Conservation (phyloP, 2,797 vertebrate genomes). For the Anas georgica region DNA sequence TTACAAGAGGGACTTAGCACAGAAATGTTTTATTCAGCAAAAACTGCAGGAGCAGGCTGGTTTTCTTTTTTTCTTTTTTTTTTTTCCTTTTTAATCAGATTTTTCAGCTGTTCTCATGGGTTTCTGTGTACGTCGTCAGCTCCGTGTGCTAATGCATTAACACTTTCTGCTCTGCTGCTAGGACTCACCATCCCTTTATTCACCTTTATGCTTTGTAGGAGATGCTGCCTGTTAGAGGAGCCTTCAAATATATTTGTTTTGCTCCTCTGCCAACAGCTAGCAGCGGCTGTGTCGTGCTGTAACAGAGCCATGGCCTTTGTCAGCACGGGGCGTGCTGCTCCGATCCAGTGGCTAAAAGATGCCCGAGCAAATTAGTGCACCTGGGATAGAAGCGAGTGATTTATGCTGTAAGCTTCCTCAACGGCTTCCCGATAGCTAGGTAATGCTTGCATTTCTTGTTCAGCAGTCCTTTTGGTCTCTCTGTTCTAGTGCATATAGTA, state of each 20-base stretch:
- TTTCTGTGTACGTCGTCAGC: neutral
- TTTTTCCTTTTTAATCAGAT: neutral
- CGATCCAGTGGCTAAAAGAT: neutral
- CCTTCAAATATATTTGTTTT: neutral
- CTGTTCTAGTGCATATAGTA: neutral
- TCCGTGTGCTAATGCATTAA: neutral
- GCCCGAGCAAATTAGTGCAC: neutral
- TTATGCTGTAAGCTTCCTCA: neutral
- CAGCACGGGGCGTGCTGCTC: neutral
- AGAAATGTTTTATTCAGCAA: neutral
- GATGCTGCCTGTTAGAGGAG: neutral
- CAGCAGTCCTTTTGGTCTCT: neutral
- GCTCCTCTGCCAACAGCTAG: neutral
- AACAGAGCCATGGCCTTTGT: neutral
- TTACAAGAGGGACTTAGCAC: neutral
- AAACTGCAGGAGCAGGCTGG: neutral
- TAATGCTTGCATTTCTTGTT: neutral
- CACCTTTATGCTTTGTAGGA: neutral
- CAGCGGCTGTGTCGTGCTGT: neutral
- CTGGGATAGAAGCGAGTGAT: neutral
- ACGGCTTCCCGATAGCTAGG: neutral
- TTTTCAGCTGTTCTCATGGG: neutral
- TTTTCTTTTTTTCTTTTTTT: neutral
- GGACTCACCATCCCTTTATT: neutral
- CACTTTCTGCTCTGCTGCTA: neutral